Percentiles rank a stretch among this genome's conserved stretches.
phyloP scores from a whole-genome alignment of 2,888 invertebrate genomes.

The Sylvicola cinctus region DNA sequence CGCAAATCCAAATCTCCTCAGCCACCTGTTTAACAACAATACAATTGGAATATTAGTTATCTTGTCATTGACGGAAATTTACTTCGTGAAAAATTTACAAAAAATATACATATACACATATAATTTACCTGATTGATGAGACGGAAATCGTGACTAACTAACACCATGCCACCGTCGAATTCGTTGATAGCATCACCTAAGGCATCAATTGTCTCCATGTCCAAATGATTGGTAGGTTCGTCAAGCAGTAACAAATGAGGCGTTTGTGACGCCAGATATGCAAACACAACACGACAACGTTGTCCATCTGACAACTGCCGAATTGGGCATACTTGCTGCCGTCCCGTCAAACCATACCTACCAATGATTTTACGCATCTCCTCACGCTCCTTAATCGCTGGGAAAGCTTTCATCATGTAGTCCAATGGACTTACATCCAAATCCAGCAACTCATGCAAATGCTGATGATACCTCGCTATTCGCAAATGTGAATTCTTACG shows the following conservation, averaged over 20 bases:
- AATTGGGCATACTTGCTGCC: conserved; percentile 61
- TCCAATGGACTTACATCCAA: conserved; percentile 87
- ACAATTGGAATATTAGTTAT: conserved; percentile 4
- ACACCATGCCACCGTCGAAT: conserved; percentile 95
- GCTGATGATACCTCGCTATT: conserved; percentile 96
- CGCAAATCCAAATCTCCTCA: conserved; percentile 98
- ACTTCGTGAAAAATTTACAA: not conserved
- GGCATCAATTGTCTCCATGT: conserved; percentile 97
- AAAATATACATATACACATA: not conserved
- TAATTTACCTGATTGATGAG: conserved; percentile 80
- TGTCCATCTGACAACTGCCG: conserved; percentile 79
- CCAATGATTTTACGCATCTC: conserved; percentile 99
- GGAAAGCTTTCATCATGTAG: conserved; percentile 95
- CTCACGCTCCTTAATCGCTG: conserved; percentile 91
- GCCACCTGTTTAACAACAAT: conserved; percentile 71
- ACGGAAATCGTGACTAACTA: conserved; percentile 99
- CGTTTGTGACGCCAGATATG: conserved; percentile 94
- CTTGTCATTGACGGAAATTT: conserved; percentile 3
- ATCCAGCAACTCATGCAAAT: conserved; percentile 89
- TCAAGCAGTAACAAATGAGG: conserved; percentile 77
- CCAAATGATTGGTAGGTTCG: conserved; percentile 84
- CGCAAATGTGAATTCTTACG: conserved; percentile 94
- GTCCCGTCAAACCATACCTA: conserved; percentile 88
- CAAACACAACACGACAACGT: conserved; percentile 94
- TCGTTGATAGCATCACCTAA: conserved; percentile 94